Percentiles rank a stretch among this genome's conserved stretches.
These are phyloP conservation scores for Ptyas mucosa DNA, from an alignment of 2,113 vertebrate species.

Conservation along the genomic window DNA sequence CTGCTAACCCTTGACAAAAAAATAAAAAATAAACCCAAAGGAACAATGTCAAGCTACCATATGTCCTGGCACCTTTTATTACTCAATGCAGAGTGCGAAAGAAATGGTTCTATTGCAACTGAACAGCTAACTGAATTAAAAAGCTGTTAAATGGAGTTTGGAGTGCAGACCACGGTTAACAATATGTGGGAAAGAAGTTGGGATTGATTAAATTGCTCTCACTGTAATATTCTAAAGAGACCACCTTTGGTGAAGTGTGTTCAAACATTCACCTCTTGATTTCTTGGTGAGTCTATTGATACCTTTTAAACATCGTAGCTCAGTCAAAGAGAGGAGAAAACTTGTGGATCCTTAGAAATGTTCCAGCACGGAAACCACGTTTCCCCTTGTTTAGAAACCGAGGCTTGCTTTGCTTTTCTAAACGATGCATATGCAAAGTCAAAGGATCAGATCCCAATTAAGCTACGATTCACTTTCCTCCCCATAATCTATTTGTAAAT, in stretches of 20 bases:
- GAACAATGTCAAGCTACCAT: slow-evolving; percentile 71
- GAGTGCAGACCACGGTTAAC: slow-evolving; percentile 70
- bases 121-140: slow-evolving; percentile 79
- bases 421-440: slow-evolving; percentile 41
- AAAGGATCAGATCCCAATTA: slow-evolving; percentile 59
- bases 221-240: slow-evolving; percentile 70
- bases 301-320: slow-evolving; percentile 65
- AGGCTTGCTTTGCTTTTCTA: slow-evolving; percentile 24
- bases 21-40: neutral
- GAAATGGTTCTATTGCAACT: slow-evolving; percentile 79
- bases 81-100: slow-evolving; percentile 81
- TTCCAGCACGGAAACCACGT: slow-evolving; percentile 59
- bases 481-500: slow-evolving; percentile 50
- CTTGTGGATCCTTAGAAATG: slow-evolving; percentile 44
- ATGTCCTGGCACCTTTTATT: slow-evolving; percentile 79
- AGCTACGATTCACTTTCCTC: slow-evolving; percentile 53
- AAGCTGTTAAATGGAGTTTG: slow-evolving; percentile 74
- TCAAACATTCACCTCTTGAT: slow-evolving; percentile 75
- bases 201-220: slow-evolving; percentile 78
- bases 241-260: slow-evolving; percentile 72
- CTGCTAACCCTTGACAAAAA: slow-evolving; percentile 72
- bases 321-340: slow-evolving; percentile 51
- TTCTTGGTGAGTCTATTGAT: slow-evolving; percentile 65
- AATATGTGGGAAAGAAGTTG: slow-evolving; percentile 74
- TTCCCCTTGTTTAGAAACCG: slow-evolving; percentile 34